These are phyloP conservation scores for Macrostomum lignano DNA, from an alignment of 1,140 invertebrate genomes.

Conservation along the genomic window DNA sequence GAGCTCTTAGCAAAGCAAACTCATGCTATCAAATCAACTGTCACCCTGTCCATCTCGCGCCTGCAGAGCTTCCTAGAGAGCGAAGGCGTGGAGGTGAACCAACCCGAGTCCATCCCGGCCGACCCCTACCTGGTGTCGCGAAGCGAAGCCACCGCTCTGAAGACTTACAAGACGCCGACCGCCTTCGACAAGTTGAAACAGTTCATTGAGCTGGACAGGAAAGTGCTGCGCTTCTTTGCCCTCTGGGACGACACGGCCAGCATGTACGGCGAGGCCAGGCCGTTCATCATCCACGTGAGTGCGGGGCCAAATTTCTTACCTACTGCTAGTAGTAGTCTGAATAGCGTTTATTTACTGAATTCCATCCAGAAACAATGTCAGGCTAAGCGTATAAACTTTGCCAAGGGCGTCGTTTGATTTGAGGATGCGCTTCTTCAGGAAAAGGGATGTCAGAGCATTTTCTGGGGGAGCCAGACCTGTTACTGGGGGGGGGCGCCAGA, in stretches of 20 bases:
- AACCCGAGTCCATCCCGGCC: slow-evolving; percentile 37
- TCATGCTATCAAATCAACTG: neutral
- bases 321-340: neutral
- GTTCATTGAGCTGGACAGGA: slow-evolving; percentile 27
- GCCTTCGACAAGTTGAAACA: slow-evolving; percentile 25
- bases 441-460: no score
- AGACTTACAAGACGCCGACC: slow-evolving; percentile 19
- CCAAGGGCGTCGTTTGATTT: no score
- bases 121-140: slow-evolving; percentile 38
- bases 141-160: slow-evolving; percentile 14
- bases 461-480: no score
- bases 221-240: slow-evolving; percentile 39
- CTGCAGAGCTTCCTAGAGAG: slow-evolving; percentile 47
- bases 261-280: slow-evolving; percentile 36
- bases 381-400: no score
- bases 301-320: neutral
- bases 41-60: slow-evolving; percentile 35
- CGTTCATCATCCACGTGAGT: slow-evolving; percentile 26
- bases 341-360: neutral
- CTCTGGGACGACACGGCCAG: slow-evolving; percentile 44
- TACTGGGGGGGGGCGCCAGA: no score
- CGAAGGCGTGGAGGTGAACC: slow-evolving; percentile 45
- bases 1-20: no score
- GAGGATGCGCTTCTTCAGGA: no score
- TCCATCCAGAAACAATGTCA: no score